These are phyloP conservation scores for Poecilus cupreus DNA, from an alignment of 2,888 invertebrate genomes.

Conservation along the genomic window DNA sequence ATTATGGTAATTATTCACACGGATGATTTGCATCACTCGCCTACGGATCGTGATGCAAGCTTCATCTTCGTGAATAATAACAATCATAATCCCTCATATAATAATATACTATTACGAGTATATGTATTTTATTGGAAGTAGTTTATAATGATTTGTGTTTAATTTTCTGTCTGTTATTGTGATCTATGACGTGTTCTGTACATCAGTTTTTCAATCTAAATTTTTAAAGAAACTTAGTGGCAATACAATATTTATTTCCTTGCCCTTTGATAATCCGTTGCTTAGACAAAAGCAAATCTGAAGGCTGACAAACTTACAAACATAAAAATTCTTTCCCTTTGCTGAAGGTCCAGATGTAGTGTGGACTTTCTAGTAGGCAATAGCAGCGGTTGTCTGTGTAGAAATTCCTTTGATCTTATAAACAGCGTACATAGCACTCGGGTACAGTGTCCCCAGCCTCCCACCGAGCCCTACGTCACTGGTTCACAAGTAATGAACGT, in stretches of 20 bases:
- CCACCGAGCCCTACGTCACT: not conserved
- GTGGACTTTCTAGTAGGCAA: not conserved
- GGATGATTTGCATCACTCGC: no score
- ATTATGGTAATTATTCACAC: no score
- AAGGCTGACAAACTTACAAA: not conserved
- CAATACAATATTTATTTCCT: not conserved
- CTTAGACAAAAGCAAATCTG: not conserved
- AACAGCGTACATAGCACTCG: conserved; percentile 35
- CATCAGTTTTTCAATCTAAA: no score
- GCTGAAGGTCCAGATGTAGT: not conserved
- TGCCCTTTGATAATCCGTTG: not conserved
- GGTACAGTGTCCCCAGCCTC: not conserved
- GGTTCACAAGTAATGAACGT: conserved; percentile 26
- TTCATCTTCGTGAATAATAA: no score
- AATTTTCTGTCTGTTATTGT: no score
- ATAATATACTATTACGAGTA: no score
- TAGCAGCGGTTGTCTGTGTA: not conserved
- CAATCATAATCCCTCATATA: no score
- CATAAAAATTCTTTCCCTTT: conserved; percentile 33
- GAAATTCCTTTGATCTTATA: conserved; percentile 33
- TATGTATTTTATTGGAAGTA: no score
- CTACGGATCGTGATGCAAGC: no score
- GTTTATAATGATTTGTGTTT: no score
- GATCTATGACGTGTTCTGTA: no score
- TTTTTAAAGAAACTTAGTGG: no score